Conservation (phyloP, 2,113 vertebrate genomes). For the Macrotus californicus region DNA sequence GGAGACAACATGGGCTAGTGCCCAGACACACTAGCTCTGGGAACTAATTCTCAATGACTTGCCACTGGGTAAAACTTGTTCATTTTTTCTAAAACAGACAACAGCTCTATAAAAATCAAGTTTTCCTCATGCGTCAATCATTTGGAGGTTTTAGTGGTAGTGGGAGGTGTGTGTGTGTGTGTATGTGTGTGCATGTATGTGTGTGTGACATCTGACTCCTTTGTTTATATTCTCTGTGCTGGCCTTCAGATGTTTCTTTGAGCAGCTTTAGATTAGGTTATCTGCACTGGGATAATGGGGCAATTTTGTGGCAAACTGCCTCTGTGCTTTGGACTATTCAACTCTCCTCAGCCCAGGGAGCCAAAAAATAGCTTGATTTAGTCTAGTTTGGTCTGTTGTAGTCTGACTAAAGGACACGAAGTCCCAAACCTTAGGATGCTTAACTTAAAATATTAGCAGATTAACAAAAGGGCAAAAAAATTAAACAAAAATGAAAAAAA, state of each 20-base stretch:
- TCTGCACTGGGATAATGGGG: neutral
- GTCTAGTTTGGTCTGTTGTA: neutral
- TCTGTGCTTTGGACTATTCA: neutral
- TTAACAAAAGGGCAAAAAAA: conserved; percentile 4
- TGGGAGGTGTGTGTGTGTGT: neutral
- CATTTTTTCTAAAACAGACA: neutral
- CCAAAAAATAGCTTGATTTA: neutral
- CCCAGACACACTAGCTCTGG: neutral
- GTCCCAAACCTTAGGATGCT: neutral
- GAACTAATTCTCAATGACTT: neutral
- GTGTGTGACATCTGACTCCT: neutral
- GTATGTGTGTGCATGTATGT: no score
- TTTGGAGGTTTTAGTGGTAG: neutral
- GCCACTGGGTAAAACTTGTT: neutral
- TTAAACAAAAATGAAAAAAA: neutral
- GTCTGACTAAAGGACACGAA: conserved; percentile 9
- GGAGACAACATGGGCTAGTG: neutral
- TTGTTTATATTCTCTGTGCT: conserved; percentile 1
- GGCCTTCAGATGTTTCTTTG: conserved; percentile 30
- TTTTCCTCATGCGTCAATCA: neutral
- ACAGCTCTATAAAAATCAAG: neutral
- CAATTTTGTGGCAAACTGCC: neutral
- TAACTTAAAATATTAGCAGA: neutral
- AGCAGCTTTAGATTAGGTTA: conserved; percentile 13
- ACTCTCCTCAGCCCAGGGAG: neutral